These are phyloP conservation scores for Psephotus haematonotus DNA, from an alignment of 2,113 vertebrate species.

Conservation along the genomic window DNA sequence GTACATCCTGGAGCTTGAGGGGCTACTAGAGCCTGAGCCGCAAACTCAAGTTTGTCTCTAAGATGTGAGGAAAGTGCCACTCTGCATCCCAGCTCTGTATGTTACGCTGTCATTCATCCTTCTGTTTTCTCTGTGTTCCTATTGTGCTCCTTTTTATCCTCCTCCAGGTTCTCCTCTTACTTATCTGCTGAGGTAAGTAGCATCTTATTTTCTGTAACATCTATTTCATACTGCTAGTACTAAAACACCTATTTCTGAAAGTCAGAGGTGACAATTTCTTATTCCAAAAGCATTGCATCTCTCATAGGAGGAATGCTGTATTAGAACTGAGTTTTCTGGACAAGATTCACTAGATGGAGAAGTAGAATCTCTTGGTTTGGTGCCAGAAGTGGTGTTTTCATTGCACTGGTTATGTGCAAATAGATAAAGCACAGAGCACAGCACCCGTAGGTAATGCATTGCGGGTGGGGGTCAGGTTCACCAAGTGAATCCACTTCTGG, in stretches of 20 bases:
- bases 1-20: background rate
- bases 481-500: background rate
- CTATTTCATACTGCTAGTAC: background rate
- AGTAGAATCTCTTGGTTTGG: background rate
- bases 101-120: background rate
- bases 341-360: background rate
- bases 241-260: background rate
- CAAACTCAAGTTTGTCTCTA: background rate
- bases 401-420: background rate
- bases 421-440: background rate
- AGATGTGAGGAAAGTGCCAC: background rate
- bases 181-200: background rate
- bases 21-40: background rate
- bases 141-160: background rate
- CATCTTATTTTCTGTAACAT: background rate
- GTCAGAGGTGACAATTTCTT: background rate
- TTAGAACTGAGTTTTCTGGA: background rate
- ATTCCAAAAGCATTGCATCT: background rate
- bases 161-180: background rate
- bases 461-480: background rate
- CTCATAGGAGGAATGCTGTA: background rate
- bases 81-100: background rate
- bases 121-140: background rate
- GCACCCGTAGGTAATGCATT: background rate
- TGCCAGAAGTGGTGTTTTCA: background rate